phyloP scores from a whole-genome alignment of 2,888 invertebrate species.

The Ptychoptera albimana region DNA sequence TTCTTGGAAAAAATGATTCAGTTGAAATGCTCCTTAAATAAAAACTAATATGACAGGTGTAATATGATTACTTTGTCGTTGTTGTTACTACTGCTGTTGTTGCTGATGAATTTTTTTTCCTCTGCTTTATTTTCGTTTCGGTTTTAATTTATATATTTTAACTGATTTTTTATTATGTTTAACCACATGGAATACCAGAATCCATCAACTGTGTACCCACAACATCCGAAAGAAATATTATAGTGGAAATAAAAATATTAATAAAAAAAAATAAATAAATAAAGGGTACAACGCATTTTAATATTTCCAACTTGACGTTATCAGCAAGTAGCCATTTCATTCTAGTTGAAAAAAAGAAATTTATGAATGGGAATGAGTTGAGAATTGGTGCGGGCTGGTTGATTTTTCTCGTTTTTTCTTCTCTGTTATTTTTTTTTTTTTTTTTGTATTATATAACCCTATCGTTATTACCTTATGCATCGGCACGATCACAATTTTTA shows the following conservation, averaged over 20 bases:
- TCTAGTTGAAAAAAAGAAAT: background rate
- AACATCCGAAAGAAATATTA: background rate
- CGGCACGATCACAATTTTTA: constrained; percentile 11
- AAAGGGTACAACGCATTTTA: constrained; percentile 5
- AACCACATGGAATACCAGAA: background rate
- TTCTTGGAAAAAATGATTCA: too few relatives aligned
- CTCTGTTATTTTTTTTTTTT: background rate
- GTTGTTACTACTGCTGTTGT: too few relatives aligned
- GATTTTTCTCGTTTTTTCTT: constrained; percentile 4
- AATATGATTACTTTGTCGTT: too few relatives aligned
- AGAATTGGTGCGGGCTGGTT: constrained; percentile 4
- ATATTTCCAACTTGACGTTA: constrained; percentile 10
- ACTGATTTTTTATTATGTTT: too few relatives aligned
- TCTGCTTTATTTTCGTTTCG: background rate
- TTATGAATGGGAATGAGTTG: background rate
- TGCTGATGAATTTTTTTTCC: background rate
- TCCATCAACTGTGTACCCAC: background rate
- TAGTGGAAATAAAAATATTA: background rate
- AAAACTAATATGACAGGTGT: too few relatives aligned
- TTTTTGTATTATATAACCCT: background rate
- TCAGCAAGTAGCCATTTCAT: constrained; percentile 9
- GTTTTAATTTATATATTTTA: background rate
- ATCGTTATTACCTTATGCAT: constrained; percentile 11
- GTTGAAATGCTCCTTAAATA: too few relatives aligned
- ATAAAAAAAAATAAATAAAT: background rate